Conservation (phyloP, 2,888 invertebrate species). For the Lapara coniferarum region DNA sequence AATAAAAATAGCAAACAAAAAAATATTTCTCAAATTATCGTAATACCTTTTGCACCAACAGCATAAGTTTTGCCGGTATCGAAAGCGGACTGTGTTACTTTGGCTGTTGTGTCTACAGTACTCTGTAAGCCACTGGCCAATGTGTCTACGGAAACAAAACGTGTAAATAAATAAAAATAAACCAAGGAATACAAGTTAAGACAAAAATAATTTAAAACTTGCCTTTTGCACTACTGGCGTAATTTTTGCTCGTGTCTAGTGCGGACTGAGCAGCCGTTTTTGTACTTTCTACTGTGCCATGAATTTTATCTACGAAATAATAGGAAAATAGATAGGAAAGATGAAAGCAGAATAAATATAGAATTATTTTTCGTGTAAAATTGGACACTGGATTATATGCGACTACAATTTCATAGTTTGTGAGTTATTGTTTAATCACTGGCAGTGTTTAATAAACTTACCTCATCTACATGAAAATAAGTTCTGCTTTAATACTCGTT, state of each 20-base stretch:
- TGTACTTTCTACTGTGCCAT: slow-evolving; percentile 43
- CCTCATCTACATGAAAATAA: no score
- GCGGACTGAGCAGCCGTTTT: slow-evolving; percentile 56
- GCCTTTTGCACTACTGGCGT: slow-evolving; percentile 42
- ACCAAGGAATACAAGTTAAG: slow-evolving; percentile 7
- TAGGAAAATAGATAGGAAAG: slow-evolving; percentile 13
- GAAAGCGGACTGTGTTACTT: slow-evolving; percentile 51
- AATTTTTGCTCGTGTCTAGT: slow-evolving; percentile 41
- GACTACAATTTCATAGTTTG: not conserved
- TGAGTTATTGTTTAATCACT: not conserved
- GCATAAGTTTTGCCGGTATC: slow-evolving; percentile 53
- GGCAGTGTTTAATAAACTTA: no score
- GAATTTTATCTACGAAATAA: slow-evolving; percentile 30
- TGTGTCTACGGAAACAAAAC: slow-evolving; percentile 42
- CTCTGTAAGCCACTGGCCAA: slow-evolving; percentile 48
- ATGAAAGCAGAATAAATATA: slow-evolving; percentile 18
- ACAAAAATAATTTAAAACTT: slow-evolving; percentile 31
- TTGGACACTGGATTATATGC: slow-evolving; percentile 5
- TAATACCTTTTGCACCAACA: slow-evolving; percentile 52
- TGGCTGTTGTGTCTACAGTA: slow-evolving; percentile 54
- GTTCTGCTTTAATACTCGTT: no score
- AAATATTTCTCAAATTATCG: slow-evolving; percentile 25
- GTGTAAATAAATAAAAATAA: slow-evolving; percentile 29
- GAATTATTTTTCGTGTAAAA: not conserved
- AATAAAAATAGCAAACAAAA: slow-evolving; percentile 31